These are phyloP conservation scores for Molossus alvarezi DNA, from an alignment of 2,797 vertebrate species.

Conservation along the genomic window DNA sequence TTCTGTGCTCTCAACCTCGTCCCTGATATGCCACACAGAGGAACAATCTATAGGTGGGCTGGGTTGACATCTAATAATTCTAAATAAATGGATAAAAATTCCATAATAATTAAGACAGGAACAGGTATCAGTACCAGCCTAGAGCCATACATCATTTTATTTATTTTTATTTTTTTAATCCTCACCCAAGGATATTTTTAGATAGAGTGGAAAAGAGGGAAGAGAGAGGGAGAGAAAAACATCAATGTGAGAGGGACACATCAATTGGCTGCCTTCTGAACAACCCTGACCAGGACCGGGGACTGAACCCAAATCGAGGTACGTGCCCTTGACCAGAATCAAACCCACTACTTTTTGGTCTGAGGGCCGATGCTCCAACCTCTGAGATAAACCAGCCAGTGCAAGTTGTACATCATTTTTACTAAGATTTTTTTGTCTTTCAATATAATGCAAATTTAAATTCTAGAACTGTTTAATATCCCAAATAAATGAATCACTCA, in stretches of 20 bases:
- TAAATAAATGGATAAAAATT: constrained; percentile 62
- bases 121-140: constrained; percentile 29
- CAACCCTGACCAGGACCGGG: no score
- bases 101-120: constrained; percentile 50
- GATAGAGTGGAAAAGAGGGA: no score
- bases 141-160: constrained; percentile 61
- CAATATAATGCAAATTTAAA: constrained; percentile 76
- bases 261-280: no score
- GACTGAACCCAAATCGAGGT: no score
- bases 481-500: constrained; percentile 77
- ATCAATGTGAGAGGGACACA: no score
- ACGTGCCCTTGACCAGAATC: no score
- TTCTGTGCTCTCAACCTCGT: background rate
- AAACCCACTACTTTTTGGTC: no score
- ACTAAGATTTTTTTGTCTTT: constrained; percentile 75
- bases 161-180: no score
- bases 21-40: background rate
- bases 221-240: no score
- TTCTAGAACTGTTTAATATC: constrained; percentile 70
- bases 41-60: background rate
- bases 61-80: constrained; percentile 12
- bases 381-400: no score
- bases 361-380: no score
- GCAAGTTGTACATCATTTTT: constrained; percentile 24
- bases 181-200: no score